A percentile compares a stretch with the other conserved stretches of the same genome.
Conservation (phyloP, 1,140 invertebrate species). For the Drosophila saltans region DNA sequence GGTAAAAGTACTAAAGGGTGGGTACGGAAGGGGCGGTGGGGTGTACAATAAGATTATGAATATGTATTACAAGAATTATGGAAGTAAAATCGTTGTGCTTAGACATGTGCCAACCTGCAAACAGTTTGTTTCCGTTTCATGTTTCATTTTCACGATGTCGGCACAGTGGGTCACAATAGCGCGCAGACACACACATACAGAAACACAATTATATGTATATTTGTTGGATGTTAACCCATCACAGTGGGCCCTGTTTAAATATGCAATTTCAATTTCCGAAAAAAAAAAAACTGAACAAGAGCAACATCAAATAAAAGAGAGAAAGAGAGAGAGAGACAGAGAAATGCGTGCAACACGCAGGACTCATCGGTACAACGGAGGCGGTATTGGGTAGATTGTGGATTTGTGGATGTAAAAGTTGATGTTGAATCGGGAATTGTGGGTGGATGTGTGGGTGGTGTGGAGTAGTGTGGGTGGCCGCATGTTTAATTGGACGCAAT, state of each 20-base stretch:
- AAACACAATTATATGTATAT: not conserved
- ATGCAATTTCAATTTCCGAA: constrained; percentile 82
- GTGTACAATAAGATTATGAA: constrained; percentile 36
- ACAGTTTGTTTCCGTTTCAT: constrained; percentile 59
- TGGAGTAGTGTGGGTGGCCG: constrained; percentile 41
- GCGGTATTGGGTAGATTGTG: constrained; percentile 2
- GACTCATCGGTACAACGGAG: not conserved
- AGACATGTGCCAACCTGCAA: constrained; percentile 44
- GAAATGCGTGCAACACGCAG: constrained; percentile 64
- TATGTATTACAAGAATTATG: constrained; percentile 40
- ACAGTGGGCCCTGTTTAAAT: constrained; percentile 69
- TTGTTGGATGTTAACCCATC: no score
- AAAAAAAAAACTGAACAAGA: constrained; percentile 53
- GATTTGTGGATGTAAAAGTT: constrained; percentile 56
- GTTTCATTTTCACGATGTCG: constrained; percentile 28
- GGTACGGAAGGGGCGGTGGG: not conserved
- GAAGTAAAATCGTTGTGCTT: constrained; percentile 41
- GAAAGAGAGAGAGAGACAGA: not conserved
- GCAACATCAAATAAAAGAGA: not conserved
- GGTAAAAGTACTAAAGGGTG: not conserved
- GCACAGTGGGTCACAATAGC: constrained; percentile 20
- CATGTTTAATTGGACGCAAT: constrained; percentile 81
- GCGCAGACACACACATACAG: constrained; percentile 11
- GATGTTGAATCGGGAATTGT: constrained; percentile 65
- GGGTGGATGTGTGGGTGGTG: not conserved